Percentiles rank a stretch among this genome's conserved stretches.
phyloP scores from a whole-genome alignment of 2,888 invertebrate species.

The Dicranocentrus wangi region DNA sequence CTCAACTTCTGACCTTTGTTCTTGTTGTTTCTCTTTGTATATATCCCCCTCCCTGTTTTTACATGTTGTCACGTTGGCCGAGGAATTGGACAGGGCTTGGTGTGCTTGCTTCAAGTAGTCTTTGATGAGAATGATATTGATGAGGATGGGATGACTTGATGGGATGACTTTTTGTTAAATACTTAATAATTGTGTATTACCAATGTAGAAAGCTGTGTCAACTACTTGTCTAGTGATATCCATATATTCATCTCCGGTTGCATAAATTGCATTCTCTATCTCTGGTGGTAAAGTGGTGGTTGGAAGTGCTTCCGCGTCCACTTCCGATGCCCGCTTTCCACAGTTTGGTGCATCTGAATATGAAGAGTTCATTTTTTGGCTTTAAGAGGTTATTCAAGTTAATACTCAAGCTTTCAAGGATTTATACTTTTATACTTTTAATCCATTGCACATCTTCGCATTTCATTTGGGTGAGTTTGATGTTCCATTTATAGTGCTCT shows the following conservation, averaged over 20 bases:
- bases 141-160: too few species aligned
- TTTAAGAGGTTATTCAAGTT: too few species aligned
- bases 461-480: constrained; percentile 74
- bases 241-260: constrained; percentile 41
- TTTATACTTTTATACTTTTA: too few species aligned
- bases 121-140: too few species aligned
- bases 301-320: constrained; percentile 21
- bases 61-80: constrained; percentile 67
- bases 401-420: too few species aligned
- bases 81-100: constrained; percentile 64
- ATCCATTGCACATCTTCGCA: constrained; percentile 70
- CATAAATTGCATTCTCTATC: constrained; percentile 40
- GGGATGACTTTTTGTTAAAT: constrained; percentile 2
- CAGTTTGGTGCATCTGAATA: constrained; percentile 69
- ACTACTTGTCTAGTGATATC: constrained; percentile 49
- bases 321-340: constrained; percentile 58
- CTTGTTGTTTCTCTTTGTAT: constrained; percentile 45
- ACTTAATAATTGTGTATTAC: constrained; percentile 49
- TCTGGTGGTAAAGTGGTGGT: constrained; percentile 54
- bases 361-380: too few species aligned
- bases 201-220: constrained; percentile 72
- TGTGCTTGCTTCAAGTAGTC: constrained; percentile 72
- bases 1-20: constrained; percentile 47
- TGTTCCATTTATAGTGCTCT: constrained; percentile 74
- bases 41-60: constrained; percentile 56